These are phyloP conservation scores for Salticus scenicus DNA, from an alignment of 2,888 invertebrate species.

Conservation along the genomic window DNA sequence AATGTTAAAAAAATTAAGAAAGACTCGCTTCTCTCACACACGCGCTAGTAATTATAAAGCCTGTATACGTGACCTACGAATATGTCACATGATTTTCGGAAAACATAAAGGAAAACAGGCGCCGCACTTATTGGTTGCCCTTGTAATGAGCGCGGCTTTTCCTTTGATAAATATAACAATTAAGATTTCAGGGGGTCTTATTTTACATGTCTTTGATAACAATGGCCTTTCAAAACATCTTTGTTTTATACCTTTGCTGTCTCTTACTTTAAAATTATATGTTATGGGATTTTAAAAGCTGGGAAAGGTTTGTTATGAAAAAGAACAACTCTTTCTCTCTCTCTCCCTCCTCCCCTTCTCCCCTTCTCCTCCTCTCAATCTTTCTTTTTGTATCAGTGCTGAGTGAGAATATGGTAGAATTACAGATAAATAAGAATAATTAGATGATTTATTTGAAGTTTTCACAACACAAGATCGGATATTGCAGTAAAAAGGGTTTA, in stretches of 20 bases:
- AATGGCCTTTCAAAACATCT: background rate
- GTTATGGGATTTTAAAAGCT: background rate
- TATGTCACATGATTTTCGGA: slow-evolving; percentile 42
- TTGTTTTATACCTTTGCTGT: background rate
- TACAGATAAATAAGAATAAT: too few relatives aligned
- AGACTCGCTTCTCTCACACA: slow-evolving; percentile 19
- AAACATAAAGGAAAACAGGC: slow-evolving; percentile 5
- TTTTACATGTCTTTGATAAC: slow-evolving; percentile 6
- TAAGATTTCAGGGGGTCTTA: slow-evolving; percentile 32
- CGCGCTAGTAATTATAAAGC: slow-evolving; percentile 44
- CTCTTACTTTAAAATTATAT: background rate
- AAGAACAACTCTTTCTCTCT: too few relatives aligned
- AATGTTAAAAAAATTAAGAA: slow-evolving; percentile 17
- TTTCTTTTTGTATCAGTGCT: too few relatives aligned
- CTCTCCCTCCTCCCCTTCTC: too few relatives aligned
- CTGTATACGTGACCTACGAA: slow-evolving; percentile 22
- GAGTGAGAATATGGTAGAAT: too few relatives aligned
- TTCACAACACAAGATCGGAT: too few relatives aligned
- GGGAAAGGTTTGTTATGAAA: too few relatives aligned
- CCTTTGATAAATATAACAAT: slow-evolving; percentile 49
- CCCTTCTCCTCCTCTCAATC: too few relatives aligned
- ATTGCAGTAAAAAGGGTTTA: too few relatives aligned
- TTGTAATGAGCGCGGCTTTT: slow-evolving; percentile 33
- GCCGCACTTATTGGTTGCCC: slow-evolving; percentile 12
- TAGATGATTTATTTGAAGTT: too few relatives aligned